Conservation (phyloP, 2,113 vertebrate species). For the Eurystomus gularis region DNA sequence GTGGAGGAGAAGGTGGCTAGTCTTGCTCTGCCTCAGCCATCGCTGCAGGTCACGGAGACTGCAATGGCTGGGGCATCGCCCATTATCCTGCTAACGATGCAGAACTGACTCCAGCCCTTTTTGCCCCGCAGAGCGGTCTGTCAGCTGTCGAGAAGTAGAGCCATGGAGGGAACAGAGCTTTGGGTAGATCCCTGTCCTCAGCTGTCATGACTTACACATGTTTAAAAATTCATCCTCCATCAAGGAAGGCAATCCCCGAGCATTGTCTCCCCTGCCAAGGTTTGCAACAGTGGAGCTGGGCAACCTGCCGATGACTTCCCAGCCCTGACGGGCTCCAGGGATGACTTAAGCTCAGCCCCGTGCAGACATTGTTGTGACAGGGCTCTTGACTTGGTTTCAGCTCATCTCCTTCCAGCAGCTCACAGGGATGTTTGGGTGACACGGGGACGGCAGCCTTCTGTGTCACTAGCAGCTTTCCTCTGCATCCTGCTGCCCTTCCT, state of each 20-base stretch:
- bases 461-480: neutral
- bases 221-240: slow-evolving; percentile 37
- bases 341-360: slow-evolving; percentile 32
- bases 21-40: neutral
- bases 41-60: accelerated
- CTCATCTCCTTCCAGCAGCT: slow-evolving; percentile 49
- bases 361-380: slow-evolving; percentile 48
- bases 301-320: slow-evolving; percentile 43
- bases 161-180: neutral
- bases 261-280: slow-evolving; percentile 3
- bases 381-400: slow-evolving; percentile 37
- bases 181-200: slow-evolving; percentile 15
- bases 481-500: neutral
- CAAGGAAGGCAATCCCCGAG: neutral
- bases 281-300: neutral
- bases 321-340: slow-evolving; percentile 30
- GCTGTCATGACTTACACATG: neutral
- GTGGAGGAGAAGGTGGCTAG: neutral
- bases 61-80: neutral
- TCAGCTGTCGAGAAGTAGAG: neutral
- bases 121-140: neutral
- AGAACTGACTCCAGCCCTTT: neutral
- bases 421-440: neutral
- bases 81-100: slow-evolving; percentile 32
- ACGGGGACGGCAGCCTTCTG: neutral